Percentiles rank a stretch among this genome's conserved stretches.
These are phyloP conservation scores for Himalopsyche phryganea DNA, from an alignment of 1,140 invertebrate genomes.

Conservation along the genomic window DNA sequence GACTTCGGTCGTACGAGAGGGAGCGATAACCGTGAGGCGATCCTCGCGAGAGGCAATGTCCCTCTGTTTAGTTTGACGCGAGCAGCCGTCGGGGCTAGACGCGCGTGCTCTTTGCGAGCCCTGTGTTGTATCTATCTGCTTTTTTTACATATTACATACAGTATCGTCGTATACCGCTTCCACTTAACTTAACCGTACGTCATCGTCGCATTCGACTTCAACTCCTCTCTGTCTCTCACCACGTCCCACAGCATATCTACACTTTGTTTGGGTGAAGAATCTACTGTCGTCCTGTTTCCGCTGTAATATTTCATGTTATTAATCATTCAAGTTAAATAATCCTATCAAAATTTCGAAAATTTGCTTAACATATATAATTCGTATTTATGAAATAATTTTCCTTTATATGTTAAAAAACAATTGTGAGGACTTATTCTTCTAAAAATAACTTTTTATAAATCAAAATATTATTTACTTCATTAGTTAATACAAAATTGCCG, in stretches of 20 bases:
- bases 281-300: constrained; percentile 17
- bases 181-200: constrained; percentile 1
- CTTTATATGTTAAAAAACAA: no score
- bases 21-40: constrained; percentile 6
- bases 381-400: no score
- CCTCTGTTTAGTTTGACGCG: constrained; percentile 31
- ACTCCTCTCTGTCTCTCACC: constrained; percentile 12
- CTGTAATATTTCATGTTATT: constrained; percentile 11
- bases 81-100: constrained; percentile 35
- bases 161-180: constrained; percentile 3
- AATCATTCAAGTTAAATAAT: neutral
- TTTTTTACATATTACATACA: constrained; percentile 18
- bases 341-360: neutral
- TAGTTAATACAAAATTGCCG: no score
- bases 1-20: constrained; percentile 11
- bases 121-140: constrained; percentile 28
- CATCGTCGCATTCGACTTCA: constrained; percentile 11
- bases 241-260: neutral
- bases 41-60: constrained; percentile 4
- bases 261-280: constrained; percentile 16
- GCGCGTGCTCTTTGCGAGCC: constrained; percentile 28
- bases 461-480: no score
- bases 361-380: no score
- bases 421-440: no score
- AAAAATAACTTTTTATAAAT: no score